Base-by-base conservation (phyloP, 2,888 invertebrate species). In the Anthophora plumipes region DNA sequence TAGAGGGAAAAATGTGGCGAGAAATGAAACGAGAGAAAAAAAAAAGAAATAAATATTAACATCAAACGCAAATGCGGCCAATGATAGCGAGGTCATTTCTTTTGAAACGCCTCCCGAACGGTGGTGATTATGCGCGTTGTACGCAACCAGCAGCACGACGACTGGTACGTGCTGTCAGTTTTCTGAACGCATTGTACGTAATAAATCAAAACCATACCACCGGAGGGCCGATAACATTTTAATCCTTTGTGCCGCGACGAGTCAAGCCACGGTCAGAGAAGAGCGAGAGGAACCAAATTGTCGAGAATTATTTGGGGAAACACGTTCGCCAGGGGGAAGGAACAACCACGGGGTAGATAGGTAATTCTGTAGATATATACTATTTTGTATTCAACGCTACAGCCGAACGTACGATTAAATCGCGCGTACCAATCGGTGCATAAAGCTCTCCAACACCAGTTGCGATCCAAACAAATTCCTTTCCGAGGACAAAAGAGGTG, bases 201-300 rank as follows among this genome's bases (percentile, higher is more conserved):
- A 57, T 79, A 67, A 80, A 80, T 78, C 80, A 50, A 52, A 50
- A 39, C 25, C 41, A 20, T 12, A 20, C 20, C 50, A 43, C 50
- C 39, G 37, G 41, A 11, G 17, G 41, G 31, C 73, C 48, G 50
- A 79, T 64, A 79, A 79, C 60, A 55, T 50, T 66, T 68, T 50
- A 64, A 70, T 43, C 63, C 76, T 76, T 77, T 67, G 76, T 60
- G 37, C 25, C 37, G 17, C 25, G 17, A 37, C 22, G 39, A 31
- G 25, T 31, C 25, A 67, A 37, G 17, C 9, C 25, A 17, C 25
- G 8, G n/a, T n/a, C n/a, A n/a, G n/a, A n/a, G n/a, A n/a, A n/a
- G n/a, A n/a, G 31, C 31, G 31, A 31, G 31, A 31, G 31, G 31
- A 4, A 31, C 39, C 37, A 25, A 74, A 52, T 54, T 25, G 52